Evolutionary conservation across 1,140 invertebrate genomes (phyloP), one percentile per base, ranked within the genome.

Genomic region (Scaptodrosophila lebanonensis): DNA sequence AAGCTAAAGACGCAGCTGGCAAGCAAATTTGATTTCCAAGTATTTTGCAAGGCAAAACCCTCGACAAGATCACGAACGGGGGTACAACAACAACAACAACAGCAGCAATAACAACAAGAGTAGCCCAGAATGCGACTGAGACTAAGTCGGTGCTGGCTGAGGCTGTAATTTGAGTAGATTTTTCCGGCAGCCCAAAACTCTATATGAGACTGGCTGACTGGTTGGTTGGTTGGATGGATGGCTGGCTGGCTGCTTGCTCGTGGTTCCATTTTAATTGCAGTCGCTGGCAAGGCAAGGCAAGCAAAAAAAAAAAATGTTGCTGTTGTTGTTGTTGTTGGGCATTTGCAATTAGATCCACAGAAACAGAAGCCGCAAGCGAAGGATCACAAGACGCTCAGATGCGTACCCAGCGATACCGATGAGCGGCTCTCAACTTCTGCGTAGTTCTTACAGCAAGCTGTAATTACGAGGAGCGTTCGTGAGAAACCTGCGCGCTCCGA

Each of bases 261-360:
- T 79, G 67, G 73, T 77, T 77, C 72, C 67, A 82, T 70, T 75
- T 79, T 79, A 79, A 79, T 79, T 79, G 75, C 75, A 82, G 75
- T 64, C 59, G 70, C 22, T 49, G 69, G 52, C 40, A 35, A 27
- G 42, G 50, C 38, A 53, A 35, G 35, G 50, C 7, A 17, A 60
- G 36, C 30, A 32, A 53, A 57, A 52, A 7, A 17, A 27, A n/a
- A 62, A 65, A 73, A 73, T 40, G 61, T 45, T 62, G 33, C 12
- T 58, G 32, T 27, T 51, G 38, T n/a, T 25, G 33, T 25, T 56
- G 43, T 2, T 56, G 43, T 6, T 48, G 52, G 44, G 54, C 35
- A 38, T 59, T 61, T 79, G 75, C 75, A 79, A 79, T 79, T 82
- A 79, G 75, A 79, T 79, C 75, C 69, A 69, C 52, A 53, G 82